A percentile compares a stretch with the other conserved stretches of the same genome.
Conservation (phyloP, 2,113 vertebrate species). For the Alligator mississippiensis region DNA sequence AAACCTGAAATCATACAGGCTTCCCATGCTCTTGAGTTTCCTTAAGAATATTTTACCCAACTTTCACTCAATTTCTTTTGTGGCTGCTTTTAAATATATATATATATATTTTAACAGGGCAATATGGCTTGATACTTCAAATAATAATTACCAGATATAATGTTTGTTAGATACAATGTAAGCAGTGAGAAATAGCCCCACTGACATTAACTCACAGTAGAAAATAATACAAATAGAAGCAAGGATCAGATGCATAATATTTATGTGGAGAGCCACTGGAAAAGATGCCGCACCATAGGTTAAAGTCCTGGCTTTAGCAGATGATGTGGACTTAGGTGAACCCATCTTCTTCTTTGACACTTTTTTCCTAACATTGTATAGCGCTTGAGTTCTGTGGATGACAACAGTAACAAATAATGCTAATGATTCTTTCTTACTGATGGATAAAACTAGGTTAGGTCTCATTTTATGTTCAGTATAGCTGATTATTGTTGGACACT, state of each 20-base stretch:
- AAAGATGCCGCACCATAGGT: neutral
- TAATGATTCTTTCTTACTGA: neutral
- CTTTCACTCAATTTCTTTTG: neutral
- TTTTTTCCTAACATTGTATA: neutral
- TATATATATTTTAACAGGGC: neutral
- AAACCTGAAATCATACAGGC: constrained; percentile 39
- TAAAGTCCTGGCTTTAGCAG: neutral
- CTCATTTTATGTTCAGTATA: neutral
- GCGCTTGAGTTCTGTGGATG: neutral
- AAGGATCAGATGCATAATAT: neutral
- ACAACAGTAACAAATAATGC: neutral
- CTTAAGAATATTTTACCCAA: constrained; percentile 36
- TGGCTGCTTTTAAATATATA: neutral
- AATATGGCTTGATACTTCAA: neutral
- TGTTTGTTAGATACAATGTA: neutral
- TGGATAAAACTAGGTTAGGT: neutral
- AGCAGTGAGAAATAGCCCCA: neutral
- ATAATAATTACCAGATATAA: neutral
- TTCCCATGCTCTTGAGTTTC: constrained; percentile 37
- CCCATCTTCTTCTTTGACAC: neutral
- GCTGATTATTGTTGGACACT: neutral
- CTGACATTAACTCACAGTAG: neutral
- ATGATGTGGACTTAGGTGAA: neutral
- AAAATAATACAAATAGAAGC: neutral
- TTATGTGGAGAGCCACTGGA: neutral